Conservation (phyloP, 37 sponge, comb jelly and placozoan species). For the Petrosia ficiformis region DNA sequence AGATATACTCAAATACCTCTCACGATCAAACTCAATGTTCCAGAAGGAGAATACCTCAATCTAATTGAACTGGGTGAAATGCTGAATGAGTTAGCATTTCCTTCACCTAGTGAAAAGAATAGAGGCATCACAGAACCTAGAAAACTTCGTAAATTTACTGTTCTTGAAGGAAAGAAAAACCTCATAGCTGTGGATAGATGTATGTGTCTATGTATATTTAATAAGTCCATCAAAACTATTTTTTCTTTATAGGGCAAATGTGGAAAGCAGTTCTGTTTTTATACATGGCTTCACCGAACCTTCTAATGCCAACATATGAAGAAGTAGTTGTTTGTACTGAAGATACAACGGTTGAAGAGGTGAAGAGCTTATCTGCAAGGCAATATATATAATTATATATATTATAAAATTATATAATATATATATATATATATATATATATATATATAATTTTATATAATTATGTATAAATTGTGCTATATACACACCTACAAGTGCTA, state of each 20-base stretch:
- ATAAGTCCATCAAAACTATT: background rate
- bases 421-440: too few species aligned
- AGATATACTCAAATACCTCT: background rate
- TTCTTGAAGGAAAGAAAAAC: background rate
- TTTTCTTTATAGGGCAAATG: background rate
- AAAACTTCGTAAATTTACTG: background rate
- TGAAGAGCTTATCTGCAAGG: too few species aligned
- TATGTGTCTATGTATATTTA: background rate
- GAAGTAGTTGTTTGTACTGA: background rate
- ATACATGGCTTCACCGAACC: background rate
- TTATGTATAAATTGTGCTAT: too few species aligned
- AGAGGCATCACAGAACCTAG: too few species aligned
- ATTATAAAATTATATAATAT: too few species aligned
- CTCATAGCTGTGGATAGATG: background rate
- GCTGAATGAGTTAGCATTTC: background rate
- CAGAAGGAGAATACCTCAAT: background rate
- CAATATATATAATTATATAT: too few species aligned
- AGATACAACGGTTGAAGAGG: slow-evolving; percentile 2
- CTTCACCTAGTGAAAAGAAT: background rate
- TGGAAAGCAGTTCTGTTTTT: slow-evolving; percentile 5
- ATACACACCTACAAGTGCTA: too few species aligned
- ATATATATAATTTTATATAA: too few species aligned
- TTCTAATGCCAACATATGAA: background rate
- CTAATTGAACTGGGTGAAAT: background rate
- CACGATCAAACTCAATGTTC: background rate